Evolutionary conservation across 2,113 vertebrate genomes (phyloP).

Genomic region (Glaucidium brasilianum): DNA sequence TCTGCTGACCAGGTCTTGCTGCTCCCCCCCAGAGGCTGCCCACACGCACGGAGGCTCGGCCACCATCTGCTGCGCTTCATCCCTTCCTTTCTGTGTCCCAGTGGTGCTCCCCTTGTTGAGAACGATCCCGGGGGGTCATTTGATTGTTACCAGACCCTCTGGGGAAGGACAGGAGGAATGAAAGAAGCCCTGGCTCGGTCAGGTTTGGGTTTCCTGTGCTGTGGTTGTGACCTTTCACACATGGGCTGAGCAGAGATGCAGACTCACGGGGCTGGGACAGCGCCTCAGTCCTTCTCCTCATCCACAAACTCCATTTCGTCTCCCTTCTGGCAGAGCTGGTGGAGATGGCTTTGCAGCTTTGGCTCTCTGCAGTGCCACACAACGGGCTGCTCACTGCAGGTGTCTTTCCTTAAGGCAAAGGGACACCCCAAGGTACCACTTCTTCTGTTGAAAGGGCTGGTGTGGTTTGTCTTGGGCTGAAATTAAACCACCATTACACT

Average conservation of each 20-base stretch:
- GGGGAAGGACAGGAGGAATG: neutral
- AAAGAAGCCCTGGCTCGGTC: rapidly evolving
- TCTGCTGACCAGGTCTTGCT: neutral
- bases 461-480: neutral
- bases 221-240: neutral
- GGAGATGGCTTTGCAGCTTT: neutral
- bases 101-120: rapidly evolving
- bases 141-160: no score
- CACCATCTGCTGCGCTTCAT: neutral
- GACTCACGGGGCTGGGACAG: neutral
- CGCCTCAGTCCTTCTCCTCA: neutral
- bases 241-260: neutral
- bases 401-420: neutral
- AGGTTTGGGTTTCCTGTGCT: neutral
- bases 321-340: neutral
- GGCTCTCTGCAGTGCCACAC: neutral
- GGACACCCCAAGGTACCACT: neutral
- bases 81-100: neutral
- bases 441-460: no score
- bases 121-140: rapidly evolving
- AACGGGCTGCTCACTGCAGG: rapidly evolving
- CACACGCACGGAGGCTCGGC: rapidly evolving
- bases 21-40: rapidly evolving
- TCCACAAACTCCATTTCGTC: neutral
- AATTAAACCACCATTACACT: neutral